Evolutionary conservation across 2,113 vertebrate species (phyloP), one percentile per base, ranked within the genome.

Genomic region (Corythaeola cristata): DNA sequence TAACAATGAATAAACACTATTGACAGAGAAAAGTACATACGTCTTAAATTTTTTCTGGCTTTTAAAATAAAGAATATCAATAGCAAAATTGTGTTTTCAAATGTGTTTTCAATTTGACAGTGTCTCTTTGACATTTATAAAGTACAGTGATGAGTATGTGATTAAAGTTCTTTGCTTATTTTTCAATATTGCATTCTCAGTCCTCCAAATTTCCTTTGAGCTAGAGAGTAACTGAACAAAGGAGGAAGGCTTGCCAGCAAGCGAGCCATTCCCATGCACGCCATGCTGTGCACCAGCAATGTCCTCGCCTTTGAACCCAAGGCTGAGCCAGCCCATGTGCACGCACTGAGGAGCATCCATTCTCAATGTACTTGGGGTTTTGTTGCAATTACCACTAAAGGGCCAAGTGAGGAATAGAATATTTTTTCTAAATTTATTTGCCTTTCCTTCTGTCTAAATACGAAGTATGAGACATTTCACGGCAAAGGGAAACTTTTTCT

Each of bases 71-170:
- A 95, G 68, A 81, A 33, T 90, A 93, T 92, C 95, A 93, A 96
- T 92, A 85, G 30, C 44, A 89, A 93, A 92, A 85, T 39, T 85
- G 58, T 78, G 32, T 74, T 95, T 92, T 89, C 58, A 87, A 97
- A 94, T 93, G 71, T 97, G 94, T 82, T 96, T 97, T 95, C 74
- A 87, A 87, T 94, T 95, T 94, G 80, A 89, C 90, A 93, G 62
- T 89, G 68, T 93, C 84, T 92, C 71, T 95, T 87, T 95, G 92
- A 85, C 90, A 93, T 94, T 97, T 94, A 90, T 62, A 56, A 92
- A 93, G 41, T 39, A 53, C 67, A 94, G 85, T 33, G 89, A 88
- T 94, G 96, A 95, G 71, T 73, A 81, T 37, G 37, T 75, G 93
- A 94, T 96, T 95, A 74, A 90, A 95, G 66, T 66, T 66, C 76